Base-by-base conservation (phyloP, 2,888 invertebrate genomes). In the Euzetes globulus region DNA sequence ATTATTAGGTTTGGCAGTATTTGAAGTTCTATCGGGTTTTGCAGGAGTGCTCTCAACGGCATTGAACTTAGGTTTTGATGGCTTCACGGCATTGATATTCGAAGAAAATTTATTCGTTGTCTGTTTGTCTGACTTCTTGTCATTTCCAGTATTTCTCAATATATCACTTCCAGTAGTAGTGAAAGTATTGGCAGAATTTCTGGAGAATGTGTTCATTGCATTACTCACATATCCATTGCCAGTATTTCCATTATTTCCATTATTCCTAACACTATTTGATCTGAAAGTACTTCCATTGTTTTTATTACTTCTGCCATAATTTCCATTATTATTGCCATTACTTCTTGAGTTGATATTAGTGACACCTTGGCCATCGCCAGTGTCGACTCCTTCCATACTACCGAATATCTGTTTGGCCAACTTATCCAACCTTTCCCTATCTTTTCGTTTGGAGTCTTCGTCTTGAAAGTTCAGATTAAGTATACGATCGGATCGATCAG, bases 361-460 rank as follows among this genome's bases (percentile, higher is more conserved):
- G 11, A 17, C 27, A 60, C 33, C 29, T 29, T 60, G 15, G 5
- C 17, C 27, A 15, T 11, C 33, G 1, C 4, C 17, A 33, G 19
- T 60, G 15, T 29, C 33, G n/a, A 60, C 52, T 7, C 22, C 22
- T 19, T 52, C 52, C 52, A 52, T 52, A 6, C n/a, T 15, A 17
- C 33, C 19, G 37, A 70, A 70, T 47, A 70, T 70, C 25, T 45
- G 15, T 15, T 70, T 47, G 70, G 70, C 70, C 70, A 70, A 47
- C 5, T 70, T 41, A 45, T 70, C 45, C 47, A 45, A 15, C 19
- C 45, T 70, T 11, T 70, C 70, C 13, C 19, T 70, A 22, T 45
- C 70, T 5, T 25, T 25, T 22, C 45, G 22, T 9, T 70, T 70
- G 1, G 41, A 17, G n/a, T 70, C 70, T 1, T 22, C 11, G 17